Base-by-base conservation (phyloP, 2,888 invertebrate species). In the Exephanes ischioxanthus region DNA sequence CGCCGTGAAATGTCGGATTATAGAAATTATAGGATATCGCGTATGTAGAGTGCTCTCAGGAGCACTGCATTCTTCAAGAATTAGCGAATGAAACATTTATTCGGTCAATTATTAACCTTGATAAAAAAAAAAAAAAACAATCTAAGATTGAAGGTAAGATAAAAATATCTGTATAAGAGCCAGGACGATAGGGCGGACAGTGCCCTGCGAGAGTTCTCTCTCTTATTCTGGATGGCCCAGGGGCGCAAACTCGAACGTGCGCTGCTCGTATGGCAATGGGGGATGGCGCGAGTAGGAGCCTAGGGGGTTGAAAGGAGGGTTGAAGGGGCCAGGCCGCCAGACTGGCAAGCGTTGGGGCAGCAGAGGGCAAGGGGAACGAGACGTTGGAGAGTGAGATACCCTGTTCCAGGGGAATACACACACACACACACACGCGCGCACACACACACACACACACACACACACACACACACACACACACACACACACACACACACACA, bases 181-280 rank as follows among this genome's bases (percentile, higher is more conserved):
- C 77, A 73, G 78, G 51, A 81, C 77, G 72, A 81, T 68, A 71
- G 75, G 45, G 19, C 63, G 33, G 72, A 26, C 33, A 61, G 51
- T 85, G 78, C 70, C 63, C 67, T 26, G 70, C 48, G 53, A 67
- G 41, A 41, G 63, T 26, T 72, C 55, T 41, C 22, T 68, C 58
- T 71, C 75, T 75, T 63, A 75, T 79, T 85, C 70, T 37, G 71
- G 58, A 71, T 76, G 19, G 26, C 19, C 55, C 71, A 67, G 67
- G 76, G 77, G 80, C 85, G 80, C 76, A 80, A 80, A 80, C 83
- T 55, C 82, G 76, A 83, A 79, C 81, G 76, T 85, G 85, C 83
- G 71, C 72, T 71, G 55, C 83, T 83, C 83, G 85, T 83, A 78
- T 79, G 87, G 79, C 80, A 79, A 83, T 79, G 63, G 80, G 61